phyloP scores from a whole-genome alignment of 2,113 vertebrate species.

The Hippopotamus amphibius region DNA sequence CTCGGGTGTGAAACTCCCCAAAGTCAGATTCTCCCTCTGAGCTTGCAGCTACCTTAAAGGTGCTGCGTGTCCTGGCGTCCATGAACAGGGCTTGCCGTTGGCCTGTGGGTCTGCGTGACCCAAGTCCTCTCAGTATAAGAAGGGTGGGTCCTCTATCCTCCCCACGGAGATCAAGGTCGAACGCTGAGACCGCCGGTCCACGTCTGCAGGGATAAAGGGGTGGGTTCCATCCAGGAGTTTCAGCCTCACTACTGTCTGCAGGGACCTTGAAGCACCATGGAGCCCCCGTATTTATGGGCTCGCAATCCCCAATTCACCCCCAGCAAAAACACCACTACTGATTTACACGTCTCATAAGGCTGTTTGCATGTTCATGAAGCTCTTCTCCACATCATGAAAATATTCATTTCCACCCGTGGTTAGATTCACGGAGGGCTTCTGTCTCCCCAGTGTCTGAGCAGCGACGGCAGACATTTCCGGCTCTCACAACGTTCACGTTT shows the following conservation, averaged over 20 bases:
- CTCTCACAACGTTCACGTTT: fast-evolving
- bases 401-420: neutral
- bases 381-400: neutral
- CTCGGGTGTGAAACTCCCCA: fast-evolving
- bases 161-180: fast-evolving
- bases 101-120: fast-evolving
- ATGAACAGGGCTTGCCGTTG: fast-evolving
- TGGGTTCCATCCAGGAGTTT: fast-evolving
- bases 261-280: fast-evolving
- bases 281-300: neutral
- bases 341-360: too few species aligned
- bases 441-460: fast-evolving
- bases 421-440: fast-evolving
- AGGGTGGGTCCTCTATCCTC: too few species aligned
- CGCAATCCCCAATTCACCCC: neutral
- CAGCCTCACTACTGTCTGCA: fast-evolving
- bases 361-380: neutral
- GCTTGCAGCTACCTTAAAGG: fast-evolving
- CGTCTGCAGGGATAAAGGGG: fast-evolving
- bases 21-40: fast-evolving
- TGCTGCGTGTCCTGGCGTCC: fast-evolving
- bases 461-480: neutral
- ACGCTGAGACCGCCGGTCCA: fast-evolving
- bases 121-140: fast-evolving
- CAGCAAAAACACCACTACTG: neutral